Conservation (phyloP, 35 echinoderm and acorn worm genomes). For the Anneissia japonica region DNA sequence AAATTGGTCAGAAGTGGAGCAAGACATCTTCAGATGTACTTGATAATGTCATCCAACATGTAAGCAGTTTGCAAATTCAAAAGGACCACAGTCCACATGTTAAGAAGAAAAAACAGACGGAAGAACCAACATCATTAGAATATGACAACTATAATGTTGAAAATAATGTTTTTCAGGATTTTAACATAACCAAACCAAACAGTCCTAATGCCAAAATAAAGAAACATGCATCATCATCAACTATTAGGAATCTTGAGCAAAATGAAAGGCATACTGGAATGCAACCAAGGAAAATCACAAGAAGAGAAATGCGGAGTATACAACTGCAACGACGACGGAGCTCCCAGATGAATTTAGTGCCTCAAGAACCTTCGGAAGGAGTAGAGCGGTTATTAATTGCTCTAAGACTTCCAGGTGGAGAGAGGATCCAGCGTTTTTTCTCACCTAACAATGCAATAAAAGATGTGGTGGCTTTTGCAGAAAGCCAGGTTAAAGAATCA, state of each 20-base stretch:
- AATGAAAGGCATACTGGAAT: neutral
- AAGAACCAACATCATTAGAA: neutral
- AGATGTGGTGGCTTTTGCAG: constrained; percentile 40
- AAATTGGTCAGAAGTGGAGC: constrained; percentile 23
- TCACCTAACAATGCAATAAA: constrained; percentile 4
- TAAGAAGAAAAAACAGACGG: neutral
- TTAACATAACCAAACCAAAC: neutral
- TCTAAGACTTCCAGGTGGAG: constrained; percentile 49
- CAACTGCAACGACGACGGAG: constrained; percentile 47
- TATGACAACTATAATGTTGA: neutral
- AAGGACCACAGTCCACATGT: neutral
- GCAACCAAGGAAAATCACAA: neutral
- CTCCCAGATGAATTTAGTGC: neutral
- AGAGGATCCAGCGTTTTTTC: constrained; percentile 58
- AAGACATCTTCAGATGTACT: neutral
- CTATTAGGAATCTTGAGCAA: too few species aligned
- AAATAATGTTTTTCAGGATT: neutral
- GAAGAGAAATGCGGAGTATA: constrained; percentile 29
- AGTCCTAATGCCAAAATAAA: neutral
- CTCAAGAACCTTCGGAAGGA: constrained; percentile 1
- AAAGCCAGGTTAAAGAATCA: neutral
- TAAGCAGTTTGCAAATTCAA: neutral
- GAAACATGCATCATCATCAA: neutral
- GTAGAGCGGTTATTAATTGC: constrained; percentile 43
- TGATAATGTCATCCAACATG: neutral